These are phyloP conservation scores for Lumbricus terrestris DNA, from an alignment of 2,888 invertebrate species.

Conservation along the genomic window DNA sequence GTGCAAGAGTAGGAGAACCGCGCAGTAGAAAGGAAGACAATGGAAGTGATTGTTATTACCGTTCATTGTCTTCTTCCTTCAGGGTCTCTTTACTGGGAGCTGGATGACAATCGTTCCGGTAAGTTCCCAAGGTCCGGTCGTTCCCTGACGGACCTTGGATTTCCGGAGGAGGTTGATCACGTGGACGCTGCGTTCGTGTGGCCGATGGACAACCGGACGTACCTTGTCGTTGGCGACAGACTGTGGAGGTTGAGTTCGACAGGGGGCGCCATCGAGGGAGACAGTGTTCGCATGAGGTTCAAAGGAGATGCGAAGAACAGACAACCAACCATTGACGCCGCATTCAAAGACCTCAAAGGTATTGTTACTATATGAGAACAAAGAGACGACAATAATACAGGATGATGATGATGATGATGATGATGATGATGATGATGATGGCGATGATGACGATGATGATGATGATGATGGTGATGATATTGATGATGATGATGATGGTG, in stretches of 20 bases:
- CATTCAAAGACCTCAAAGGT: background rate
- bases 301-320: background rate
- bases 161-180: background rate
- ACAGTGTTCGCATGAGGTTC: background rate
- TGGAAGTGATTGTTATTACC: too few species aligned
- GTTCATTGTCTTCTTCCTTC: background rate
- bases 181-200: background rate
- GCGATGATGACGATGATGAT: too few species aligned
- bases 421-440: background rate
- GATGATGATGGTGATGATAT: too few species aligned
- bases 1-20: too few species aligned
- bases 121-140: conserved; percentile 9
- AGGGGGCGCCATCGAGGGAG: background rate
- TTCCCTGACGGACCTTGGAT: background rate
- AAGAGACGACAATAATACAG: background rate
- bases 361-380: too few species aligned
- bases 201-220: conserved; percentile 11
- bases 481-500: too few species aligned
- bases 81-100: background rate
- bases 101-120: conserved; percentile 8
- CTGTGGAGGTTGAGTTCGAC: background rate
- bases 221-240: background rate
- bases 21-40: too few species aligned
- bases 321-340: background rate
- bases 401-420: too few species aligned